Evolutionary conservation across 2,113 vertebrate species (phyloP).

Genomic region (Ancistrus triradiatus): DNA sequence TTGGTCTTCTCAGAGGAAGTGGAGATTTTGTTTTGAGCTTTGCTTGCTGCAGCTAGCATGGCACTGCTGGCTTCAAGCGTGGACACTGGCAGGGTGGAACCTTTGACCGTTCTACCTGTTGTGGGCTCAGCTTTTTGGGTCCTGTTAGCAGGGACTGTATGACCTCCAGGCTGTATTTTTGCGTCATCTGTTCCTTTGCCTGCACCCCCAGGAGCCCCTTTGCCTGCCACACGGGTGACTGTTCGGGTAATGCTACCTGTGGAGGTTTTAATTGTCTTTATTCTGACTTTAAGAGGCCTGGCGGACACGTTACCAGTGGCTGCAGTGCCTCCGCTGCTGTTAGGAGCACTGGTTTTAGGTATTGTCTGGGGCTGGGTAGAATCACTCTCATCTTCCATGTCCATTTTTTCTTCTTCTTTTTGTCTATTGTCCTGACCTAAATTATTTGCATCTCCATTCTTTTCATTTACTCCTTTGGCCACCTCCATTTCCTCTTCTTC

Average conservation of each 20-base stretch:
- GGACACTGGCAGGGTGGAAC: slow-evolving; percentile 75
- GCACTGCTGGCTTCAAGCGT: slow-evolving; percentile 87
- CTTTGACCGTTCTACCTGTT: slow-evolving; percentile 71
- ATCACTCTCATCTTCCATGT: slow-evolving; percentile 54
- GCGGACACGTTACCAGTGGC: background rate
- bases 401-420: slow-evolving; percentile 59
- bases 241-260: slow-evolving; percentile 82
- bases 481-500: slow-evolving; percentile 39
- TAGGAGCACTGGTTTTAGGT: background rate
- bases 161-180: slow-evolving; percentile 53
- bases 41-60: slow-evolving; percentile 80
- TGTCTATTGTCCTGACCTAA: slow-evolving; percentile 34
- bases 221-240: slow-evolving; percentile 76
- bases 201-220: slow-evolving; percentile 38
- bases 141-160: slow-evolving; percentile 33
- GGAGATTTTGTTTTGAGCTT: slow-evolving; percentile 75
- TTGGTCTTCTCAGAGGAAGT: slow-evolving; percentile 35
- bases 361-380: slow-evolving; percentile 15
- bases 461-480: background rate
- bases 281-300: slow-evolving; percentile 87
- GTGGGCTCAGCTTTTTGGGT: slow-evolving; percentile 52
- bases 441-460: slow-evolving; percentile 45
- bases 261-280: slow-evolving; percentile 91
- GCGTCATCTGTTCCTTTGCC: slow-evolving; percentile 41
- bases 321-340: slow-evolving; percentile 6